Conservation (phyloP, 2,888 invertebrate genomes). For the Teleiodes luculella region DNA sequence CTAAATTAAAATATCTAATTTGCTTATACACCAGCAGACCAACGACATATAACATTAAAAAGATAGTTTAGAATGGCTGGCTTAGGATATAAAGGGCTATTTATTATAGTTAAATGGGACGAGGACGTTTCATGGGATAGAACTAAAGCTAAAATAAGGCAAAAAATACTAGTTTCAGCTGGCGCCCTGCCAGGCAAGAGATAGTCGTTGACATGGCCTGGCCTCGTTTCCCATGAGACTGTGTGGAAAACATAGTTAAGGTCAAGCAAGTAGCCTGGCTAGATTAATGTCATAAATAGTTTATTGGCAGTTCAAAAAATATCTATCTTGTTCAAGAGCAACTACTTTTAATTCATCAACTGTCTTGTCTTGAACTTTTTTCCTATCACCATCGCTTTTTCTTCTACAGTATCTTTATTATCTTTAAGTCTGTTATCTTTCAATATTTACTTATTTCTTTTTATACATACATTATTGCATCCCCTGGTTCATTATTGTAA, state of each 20-base stretch:
- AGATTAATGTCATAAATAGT: too few species aligned
- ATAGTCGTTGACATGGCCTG: conserved; percentile 6
- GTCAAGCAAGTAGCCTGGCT: background rate
- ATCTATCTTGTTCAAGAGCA: background rate
- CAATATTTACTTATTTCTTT: background rate
- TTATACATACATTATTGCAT: background rate
- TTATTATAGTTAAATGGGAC: background rate
- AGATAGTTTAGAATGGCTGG: too few species aligned
- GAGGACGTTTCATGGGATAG: background rate
- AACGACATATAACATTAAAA: too few species aligned
- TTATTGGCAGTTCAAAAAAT: too few species aligned
- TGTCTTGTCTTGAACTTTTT: background rate
- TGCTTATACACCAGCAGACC: too few species aligned
- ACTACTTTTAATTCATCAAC: background rate
- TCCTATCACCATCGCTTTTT: background rate
- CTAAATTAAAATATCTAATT: background rate
- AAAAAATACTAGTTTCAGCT: background rate
- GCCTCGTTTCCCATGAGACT: background rate
- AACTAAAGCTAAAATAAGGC: background rate
- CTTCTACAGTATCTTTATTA: background rate
- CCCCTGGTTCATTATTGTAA: background rate
- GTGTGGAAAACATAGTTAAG: background rate
- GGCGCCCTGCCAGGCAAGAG: conserved; percentile 2
- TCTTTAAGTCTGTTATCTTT: background rate
- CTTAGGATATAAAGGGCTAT: too few species aligned